Conservation (phyloP, 2,797 vertebrate species). For the Babyrousa celebensis region DNA sequence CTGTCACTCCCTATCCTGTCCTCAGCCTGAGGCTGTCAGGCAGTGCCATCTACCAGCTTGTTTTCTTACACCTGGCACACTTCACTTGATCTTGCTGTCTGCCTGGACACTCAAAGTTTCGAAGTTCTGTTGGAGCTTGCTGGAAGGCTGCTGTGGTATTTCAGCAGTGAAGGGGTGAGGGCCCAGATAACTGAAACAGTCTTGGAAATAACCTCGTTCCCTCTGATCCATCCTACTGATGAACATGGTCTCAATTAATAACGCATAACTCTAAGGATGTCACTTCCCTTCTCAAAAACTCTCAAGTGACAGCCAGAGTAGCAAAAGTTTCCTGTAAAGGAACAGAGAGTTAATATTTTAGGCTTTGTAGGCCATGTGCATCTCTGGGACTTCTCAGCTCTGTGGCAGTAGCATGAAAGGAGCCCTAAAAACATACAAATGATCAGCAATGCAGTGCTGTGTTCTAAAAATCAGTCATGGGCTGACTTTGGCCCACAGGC, state of each 20-base stretch:
- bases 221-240: not conserved
- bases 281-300: not conserved
- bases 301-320: not conserved
- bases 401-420: not conserved
- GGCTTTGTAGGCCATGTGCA: not conserved
- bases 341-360: not conserved
- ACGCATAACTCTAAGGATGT: not conserved
- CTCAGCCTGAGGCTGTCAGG: not conserved
- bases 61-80: not conserved
- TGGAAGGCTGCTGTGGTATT: not conserved
- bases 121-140: not conserved
- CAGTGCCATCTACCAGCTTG: not conserved
- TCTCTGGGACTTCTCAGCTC: not conserved
- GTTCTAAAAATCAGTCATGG: not conserved
- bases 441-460: not conserved
- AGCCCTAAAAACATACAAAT: not conserved
- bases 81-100: not conserved
- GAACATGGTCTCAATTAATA: not conserved
- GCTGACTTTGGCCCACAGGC: not conserved
- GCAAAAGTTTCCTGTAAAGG: constrained; percentile 16
- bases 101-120: not conserved
- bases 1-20: fast-evolving
- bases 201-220: not conserved
- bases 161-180: not conserved
- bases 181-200: not conserved